Evolutionary conservation across 2,888 invertebrate species (phyloP), one percentile per base, ranked within the genome.

Genomic region (Sinodicranocentrus sp.): DNA sequence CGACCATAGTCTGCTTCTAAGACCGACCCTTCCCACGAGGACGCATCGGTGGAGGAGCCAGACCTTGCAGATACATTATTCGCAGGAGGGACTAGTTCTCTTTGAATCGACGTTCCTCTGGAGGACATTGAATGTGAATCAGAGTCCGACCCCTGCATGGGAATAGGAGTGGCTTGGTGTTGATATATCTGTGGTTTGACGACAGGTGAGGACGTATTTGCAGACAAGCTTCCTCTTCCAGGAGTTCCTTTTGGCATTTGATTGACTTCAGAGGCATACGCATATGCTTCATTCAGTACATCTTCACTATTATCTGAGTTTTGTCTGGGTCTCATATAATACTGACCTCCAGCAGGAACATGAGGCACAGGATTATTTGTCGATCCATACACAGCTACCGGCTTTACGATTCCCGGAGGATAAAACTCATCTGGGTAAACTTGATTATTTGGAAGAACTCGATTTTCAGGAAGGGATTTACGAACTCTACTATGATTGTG

Each of bases 261-360:
- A 44, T 65, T 80, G 1, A 84, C 65, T 71, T 84, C 75, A 15
- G 78, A 79, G 8, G 78, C 79, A 39, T 84, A 84, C n/a, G 75
- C 84, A 19, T 75, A 76, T 6, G 79, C 80, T 21, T 80, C 80
- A 43, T 76, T 71, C 19, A 80, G 17, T 21, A 80, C 79, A 48
- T 80, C 84, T 57, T 80, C 82, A 10, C 59, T 33, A 21, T 75
- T 59, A 13, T 75, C 73, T 2, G 73, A 75, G 26, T 59, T 57
- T 28, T 52, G 61, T 23, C 57, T 17, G 3, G 52, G 6, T 52
- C 48, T 67, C 39, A 3, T 21, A n/a, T 21, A 21, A 19, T 67
- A 17, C 21, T 57, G 75, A 15, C 6, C 48, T 10, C 54, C 8
- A n/a, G 10, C n/a, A 43, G 57, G 15, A 15, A 54, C 19, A 19